Evolutionary conservation across 2,888 invertebrate species (phyloP).

Genomic region (Zygogramma bicolorata): DNA sequence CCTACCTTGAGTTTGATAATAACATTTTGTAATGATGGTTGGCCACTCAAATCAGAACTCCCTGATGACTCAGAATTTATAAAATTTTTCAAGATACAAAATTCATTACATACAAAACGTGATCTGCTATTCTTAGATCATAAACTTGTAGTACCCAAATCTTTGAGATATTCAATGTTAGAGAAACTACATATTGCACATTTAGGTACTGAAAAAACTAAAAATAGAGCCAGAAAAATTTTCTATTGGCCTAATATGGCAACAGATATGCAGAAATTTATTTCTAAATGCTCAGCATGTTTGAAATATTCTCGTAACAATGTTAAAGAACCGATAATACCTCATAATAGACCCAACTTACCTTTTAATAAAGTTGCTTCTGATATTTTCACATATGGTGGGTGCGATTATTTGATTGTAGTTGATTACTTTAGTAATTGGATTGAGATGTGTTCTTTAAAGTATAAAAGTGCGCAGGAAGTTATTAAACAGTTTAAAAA

Average conservation of each 20-base stretch:
- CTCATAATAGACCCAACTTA: conserved; percentile 35
- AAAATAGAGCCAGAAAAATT: conserved; percentile 49
- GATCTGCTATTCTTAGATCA: conserved; percentile 19
- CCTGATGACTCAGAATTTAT: background rate
- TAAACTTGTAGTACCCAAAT: conserved; percentile 13
- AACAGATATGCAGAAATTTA: conserved; percentile 49
- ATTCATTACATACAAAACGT: background rate
- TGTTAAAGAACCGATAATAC: conserved; percentile 41
- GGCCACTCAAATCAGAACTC: background rate
- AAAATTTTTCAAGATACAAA: background rate
- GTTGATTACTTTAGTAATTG: conserved; percentile 40
- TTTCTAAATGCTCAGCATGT: conserved; percentile 27
- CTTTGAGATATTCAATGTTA: conserved; percentile 44
- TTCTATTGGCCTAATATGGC: conserved; percentile 58
- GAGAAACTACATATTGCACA: conserved; percentile 55
- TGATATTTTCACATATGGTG: conserved; percentile 31
- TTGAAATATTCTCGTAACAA: conserved; percentile 29
- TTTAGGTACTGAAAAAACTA: conserved; percentile 56
- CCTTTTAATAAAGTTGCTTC: conserved; percentile 40
- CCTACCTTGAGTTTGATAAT: background rate
- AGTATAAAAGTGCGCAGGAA: conserved; percentile 3
- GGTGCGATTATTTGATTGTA: conserved; percentile 30
- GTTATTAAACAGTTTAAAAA: conserved; percentile 29
- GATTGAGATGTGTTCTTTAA: conserved; percentile 25
- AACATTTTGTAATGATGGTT: background rate